Conservation (phyloP, 2,888 invertebrate genomes). For the Mythimna vitellina region DNA sequence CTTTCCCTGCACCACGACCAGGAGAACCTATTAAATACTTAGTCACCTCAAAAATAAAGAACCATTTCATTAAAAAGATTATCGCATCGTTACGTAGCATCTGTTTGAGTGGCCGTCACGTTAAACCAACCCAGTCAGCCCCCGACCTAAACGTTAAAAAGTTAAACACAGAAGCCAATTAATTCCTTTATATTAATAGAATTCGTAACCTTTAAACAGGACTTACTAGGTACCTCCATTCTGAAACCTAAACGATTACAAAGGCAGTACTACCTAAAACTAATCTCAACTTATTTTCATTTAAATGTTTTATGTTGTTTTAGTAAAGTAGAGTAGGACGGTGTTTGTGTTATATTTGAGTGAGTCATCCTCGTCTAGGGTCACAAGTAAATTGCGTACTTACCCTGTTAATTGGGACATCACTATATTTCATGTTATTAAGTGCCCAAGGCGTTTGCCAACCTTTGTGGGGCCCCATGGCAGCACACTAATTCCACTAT, state of each 20-base stretch:
- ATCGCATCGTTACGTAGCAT: too few species aligned
- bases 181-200: conserved; percentile 25
- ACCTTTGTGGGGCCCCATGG: conserved; percentile 61
- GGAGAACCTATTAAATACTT: too few species aligned
- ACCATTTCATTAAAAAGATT: too few species aligned
- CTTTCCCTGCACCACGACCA: too few species aligned
- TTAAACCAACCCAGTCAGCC: background rate
- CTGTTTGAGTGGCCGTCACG: background rate
- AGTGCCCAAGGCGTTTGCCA: conserved; percentile 65
- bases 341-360: conserved; percentile 49
- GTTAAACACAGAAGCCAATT: background rate
- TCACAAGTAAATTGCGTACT: conserved; percentile 54
- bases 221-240: conserved; percentile 22
- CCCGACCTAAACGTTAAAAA: background rate
- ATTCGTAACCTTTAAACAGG: conserved; percentile 15
- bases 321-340: conserved; percentile 34
- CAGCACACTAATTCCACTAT: conserved; percentile 50
- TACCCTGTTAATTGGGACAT: conserved; percentile 63
- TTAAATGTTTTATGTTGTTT: conserved; percentile 53
- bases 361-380: conserved; percentile 65
- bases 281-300: conserved; percentile 48
- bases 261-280: conserved; percentile 31
- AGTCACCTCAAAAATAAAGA: too few species aligned
- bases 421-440: conserved; percentile 66
- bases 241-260: conserved; percentile 18